Evolutionary conservation across 2,113 vertebrate species (phyloP).

Genomic region (Syngnathoides biaculeatus): DNA sequence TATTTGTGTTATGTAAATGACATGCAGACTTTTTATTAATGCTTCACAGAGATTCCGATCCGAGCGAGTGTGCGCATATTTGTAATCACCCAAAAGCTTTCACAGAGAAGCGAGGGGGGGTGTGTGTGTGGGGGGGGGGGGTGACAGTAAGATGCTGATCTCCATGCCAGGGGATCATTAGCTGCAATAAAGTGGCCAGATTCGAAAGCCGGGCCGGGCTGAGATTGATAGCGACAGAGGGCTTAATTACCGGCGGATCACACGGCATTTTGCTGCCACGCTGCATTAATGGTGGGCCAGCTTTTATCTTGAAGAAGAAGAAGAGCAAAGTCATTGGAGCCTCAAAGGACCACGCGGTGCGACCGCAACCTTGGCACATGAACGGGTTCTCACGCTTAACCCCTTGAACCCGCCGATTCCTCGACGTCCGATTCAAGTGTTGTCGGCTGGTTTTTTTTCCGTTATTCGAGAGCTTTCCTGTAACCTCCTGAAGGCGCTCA

Average conservation of each 20-base stretch:
- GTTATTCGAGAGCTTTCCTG: slow-evolving; percentile 24
- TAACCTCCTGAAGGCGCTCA: slow-evolving; percentile 17
- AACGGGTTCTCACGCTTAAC: slow-evolving; percentile 4
- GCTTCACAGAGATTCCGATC: not conserved
- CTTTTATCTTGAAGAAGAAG: slow-evolving; percentile 11
- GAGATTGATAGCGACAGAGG: slow-evolving; percentile 56
- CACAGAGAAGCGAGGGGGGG: slow-evolving; percentile 1
- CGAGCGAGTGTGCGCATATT: not conserved
- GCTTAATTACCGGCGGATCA: slow-evolving; percentile 53
- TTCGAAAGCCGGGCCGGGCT: slow-evolving; percentile 21
- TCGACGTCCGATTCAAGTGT: slow-evolving; percentile 42
- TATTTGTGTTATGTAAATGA: not conserved
- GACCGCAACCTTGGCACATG: not conserved
- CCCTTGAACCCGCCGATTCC: not conserved
- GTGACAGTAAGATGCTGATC: slow-evolving; percentile 28
- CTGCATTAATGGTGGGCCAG: slow-evolving; percentile 46
- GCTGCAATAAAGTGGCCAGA: slow-evolving; percentile 37
- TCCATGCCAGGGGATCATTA: slow-evolving; percentile 25
- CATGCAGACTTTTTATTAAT: not conserved
- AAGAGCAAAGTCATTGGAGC: slow-evolving; percentile 3
- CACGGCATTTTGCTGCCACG: slow-evolving; percentile 40
- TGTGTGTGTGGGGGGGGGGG: slow-evolving; percentile 1
- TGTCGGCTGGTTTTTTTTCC: slow-evolving; percentile 17
- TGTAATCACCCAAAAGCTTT: not conserved
- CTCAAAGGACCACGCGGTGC: not conserved